phyloP scores from a whole-genome alignment of 30 jellyfish, hydroid and myxozoan species.

The Turritopsis rubra region DNA sequence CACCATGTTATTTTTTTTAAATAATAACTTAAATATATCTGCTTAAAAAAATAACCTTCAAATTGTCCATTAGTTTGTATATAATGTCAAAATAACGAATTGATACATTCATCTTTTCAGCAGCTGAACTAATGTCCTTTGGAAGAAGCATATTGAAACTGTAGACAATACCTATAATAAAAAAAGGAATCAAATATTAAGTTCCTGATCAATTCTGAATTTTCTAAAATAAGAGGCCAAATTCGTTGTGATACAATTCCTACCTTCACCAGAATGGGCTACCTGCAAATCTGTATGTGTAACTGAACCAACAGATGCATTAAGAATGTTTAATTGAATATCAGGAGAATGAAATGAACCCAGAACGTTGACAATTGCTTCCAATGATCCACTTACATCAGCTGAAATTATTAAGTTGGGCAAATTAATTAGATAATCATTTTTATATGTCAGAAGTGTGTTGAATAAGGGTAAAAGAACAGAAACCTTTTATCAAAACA shows the following conservation, averaged over 20 bases:
- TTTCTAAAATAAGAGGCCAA: too few species aligned
- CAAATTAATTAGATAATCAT: too few species aligned
- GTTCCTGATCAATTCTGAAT: too few species aligned
- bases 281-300: constrained; percentile 59
- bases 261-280: constrained; percentile 73
- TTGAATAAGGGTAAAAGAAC: too few species aligned
- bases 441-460: too few species aligned
- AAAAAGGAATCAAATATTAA: background rate
- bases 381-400: constrained; percentile 88
- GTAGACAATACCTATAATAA: constrained; percentile 50
- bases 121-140: constrained; percentile 42
- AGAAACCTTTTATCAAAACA: constrained; percentile 56
- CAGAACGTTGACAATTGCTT: constrained; percentile 62
- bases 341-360: constrained; percentile 59
- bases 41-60: too few species aligned
- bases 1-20: too few species aligned
- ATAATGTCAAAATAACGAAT: constrained; percentile 43
- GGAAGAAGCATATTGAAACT: constrained; percentile 53
- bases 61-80: constrained; percentile 68
- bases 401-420: constrained; percentile 30
- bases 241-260: too few species aligned
- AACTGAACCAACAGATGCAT: constrained; percentile 78
- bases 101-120: constrained; percentile 53
- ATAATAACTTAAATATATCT: too few species aligned
- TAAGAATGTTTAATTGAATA: constrained; percentile 51